A percentile compares a stretch with the other conserved stretches of the same genome.
Evolutionary conservation across 2,113 vertebrate genomes (phyloP).

Genomic region (Lycaon pictus): DNA sequence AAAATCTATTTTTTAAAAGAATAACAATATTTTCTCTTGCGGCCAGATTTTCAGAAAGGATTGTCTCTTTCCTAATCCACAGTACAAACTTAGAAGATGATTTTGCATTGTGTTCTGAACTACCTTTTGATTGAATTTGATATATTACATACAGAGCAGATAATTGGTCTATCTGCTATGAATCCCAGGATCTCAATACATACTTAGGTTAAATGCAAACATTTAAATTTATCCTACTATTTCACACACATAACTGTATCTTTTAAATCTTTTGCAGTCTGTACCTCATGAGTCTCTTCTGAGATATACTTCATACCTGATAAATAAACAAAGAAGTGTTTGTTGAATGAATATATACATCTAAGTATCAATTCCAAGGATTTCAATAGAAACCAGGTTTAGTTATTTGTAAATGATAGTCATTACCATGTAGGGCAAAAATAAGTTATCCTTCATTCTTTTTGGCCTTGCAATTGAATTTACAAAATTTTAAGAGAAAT

Average conservation of each 20-base stretch:
- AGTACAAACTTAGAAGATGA: neutral
- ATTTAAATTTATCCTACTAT: neutral
- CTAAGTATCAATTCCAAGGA: neutral
- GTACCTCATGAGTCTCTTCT: neutral
- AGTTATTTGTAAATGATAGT: neutral
- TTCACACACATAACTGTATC: neutral
- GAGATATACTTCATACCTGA: neutral
- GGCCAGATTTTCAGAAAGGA: neutral
- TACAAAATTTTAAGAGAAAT: neutral
- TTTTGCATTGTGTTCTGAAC: neutral
- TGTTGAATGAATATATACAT: neutral
- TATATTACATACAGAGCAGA: neutral
- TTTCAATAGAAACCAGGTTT: neutral
- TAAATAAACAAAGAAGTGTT: neutral
- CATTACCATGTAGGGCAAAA: neutral
- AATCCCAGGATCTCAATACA: neutral
- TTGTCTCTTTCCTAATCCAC: neutral
- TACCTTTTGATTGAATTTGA: neutral
- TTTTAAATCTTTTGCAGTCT: conserved; percentile 11
- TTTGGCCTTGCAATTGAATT: neutral
- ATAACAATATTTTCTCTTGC: neutral
- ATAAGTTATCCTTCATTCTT: neutral
- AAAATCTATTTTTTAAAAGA: neutral
- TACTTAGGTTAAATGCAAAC: neutral
- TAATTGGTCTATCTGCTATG: neutral